Evolutionary conservation across 2,888 invertebrate genomes (phyloP).

Genomic region (Pandemis heparana): DNA sequence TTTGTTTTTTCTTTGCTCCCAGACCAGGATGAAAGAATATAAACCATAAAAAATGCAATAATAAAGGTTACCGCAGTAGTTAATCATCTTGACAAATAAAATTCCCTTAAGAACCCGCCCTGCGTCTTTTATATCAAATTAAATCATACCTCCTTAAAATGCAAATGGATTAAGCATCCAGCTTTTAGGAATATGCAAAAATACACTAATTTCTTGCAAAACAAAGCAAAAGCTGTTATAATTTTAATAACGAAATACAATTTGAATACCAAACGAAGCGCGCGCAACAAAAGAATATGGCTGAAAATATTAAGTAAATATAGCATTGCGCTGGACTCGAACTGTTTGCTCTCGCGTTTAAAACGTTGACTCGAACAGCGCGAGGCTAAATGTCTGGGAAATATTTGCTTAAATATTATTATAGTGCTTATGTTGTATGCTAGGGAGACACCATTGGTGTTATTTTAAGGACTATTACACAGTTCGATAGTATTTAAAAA

Average conservation of each 20-base stretch:
- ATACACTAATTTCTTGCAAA: slow-evolving; percentile 39
- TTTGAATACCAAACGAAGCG: slow-evolving; percentile 38
- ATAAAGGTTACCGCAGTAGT: too few relatives aligned
- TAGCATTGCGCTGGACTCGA: slow-evolving; percentile 8
- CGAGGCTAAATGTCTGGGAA: background rate
- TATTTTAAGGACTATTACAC: too few relatives aligned
- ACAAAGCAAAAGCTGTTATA: slow-evolving; percentile 41
- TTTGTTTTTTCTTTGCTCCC: too few relatives aligned
- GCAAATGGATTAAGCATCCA: slow-evolving; percentile 38
- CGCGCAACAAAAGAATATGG: slow-evolving; percentile 31
- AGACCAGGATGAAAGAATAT: too few relatives aligned
- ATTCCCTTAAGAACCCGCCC: too few relatives aligned
- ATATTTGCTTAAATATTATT: background rate
- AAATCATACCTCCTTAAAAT: slow-evolving; percentile 30
- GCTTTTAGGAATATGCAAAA: slow-evolving; percentile 42
- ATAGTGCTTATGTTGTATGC: too few relatives aligned
- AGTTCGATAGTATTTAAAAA: too few relatives aligned
- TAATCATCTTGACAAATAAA: too few relatives aligned
- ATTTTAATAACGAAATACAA: slow-evolving; percentile 43
- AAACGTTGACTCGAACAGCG: background rate
- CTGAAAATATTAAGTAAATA: slow-evolving; percentile 15
- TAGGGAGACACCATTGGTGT: too few relatives aligned
- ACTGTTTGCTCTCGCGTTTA: background rate
- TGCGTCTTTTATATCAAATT: slow-evolving; percentile 2
- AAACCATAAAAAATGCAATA: too few relatives aligned